Percentiles rank a stretch among this genome's conserved stretches.
phyloP scores from a whole-genome alignment of 1,140 invertebrate genomes.

The Megathymus violae region DNA sequence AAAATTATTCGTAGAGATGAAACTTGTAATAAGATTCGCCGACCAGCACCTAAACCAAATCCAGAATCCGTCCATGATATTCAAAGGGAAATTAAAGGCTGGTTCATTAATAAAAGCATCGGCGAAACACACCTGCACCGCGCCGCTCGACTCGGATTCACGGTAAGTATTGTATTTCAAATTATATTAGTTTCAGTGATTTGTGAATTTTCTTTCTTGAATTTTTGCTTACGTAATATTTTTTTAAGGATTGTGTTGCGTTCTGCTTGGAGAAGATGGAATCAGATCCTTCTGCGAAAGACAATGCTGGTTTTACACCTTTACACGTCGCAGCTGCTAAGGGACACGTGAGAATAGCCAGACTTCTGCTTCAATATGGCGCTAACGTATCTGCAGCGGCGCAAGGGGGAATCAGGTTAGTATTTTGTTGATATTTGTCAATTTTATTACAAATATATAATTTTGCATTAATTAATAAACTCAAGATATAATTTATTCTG shows the following conservation, averaged over 20 bases:
- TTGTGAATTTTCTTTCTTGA: too few relatives aligned
- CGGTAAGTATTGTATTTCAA: constrained; percentile 84
- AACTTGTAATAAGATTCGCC: constrained; percentile 63
- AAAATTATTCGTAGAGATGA: constrained; percentile 80
- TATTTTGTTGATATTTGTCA: too few relatives aligned
- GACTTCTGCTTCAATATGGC: constrained; percentile 92
- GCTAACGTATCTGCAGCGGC: constrained; percentile 95
- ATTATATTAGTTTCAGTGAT: too few relatives aligned
- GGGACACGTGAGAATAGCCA: constrained; percentile 94
- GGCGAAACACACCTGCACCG: constrained; percentile 96
- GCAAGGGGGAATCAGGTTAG: constrained; percentile 93
- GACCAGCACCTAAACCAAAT: constrained; percentile 82
- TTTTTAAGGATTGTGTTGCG: constrained; percentile 91
- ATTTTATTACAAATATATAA: too few relatives aligned
- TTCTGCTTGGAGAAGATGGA: constrained; percentile 94
- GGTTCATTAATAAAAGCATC: constrained; percentile 96
- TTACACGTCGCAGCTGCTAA: constrained; percentile 95
- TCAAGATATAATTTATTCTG: too few relatives aligned
- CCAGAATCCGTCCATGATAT: constrained; percentile 90
- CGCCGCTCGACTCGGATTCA: constrained; percentile 93
- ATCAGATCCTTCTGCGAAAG: constrained; percentile 92
- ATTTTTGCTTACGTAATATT: constrained; percentile 18
- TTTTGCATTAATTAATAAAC: too few relatives aligned
- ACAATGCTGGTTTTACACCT: constrained; percentile 97
- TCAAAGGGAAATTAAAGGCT: constrained; percentile 93